phyloP scores from a whole-genome alignment of 2,113 vertebrate genomes.

The Psilopsiagon aymara region DNA sequence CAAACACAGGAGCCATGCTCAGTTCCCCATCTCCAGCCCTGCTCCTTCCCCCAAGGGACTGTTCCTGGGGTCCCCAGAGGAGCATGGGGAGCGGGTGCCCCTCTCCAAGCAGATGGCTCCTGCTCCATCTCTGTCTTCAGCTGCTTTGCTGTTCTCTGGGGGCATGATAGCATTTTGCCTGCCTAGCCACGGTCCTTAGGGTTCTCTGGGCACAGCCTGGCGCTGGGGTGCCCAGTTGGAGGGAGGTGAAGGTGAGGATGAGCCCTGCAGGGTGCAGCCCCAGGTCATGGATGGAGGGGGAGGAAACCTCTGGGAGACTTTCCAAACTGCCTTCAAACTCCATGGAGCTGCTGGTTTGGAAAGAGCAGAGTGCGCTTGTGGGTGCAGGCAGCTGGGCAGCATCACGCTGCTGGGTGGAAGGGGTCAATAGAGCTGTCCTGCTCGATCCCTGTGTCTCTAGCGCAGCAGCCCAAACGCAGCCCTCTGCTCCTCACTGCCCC shows the following conservation, averaged over 20 bases:
- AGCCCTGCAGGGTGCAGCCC: neutral
- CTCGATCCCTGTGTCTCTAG: neutral
- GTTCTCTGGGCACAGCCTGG: neutral
- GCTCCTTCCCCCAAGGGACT: neutral
- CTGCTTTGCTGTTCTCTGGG: neutral
- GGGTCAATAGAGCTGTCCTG: neutral
- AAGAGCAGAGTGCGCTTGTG: neutral
- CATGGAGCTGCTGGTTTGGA: neutral
- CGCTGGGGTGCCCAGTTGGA: accelerated
- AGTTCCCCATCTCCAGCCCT: neutral
- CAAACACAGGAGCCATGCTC: neutral
- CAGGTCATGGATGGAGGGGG: accelerated
- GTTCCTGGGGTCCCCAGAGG: neutral
- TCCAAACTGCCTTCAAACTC: neutral
- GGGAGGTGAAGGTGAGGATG: neutral
- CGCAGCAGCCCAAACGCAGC: neutral
- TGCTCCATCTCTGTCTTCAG: neutral
- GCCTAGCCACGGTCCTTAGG: neutral
- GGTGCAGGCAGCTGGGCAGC: neutral
- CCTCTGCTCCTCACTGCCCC: neutral
- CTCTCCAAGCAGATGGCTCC: conserved; percentile 9
- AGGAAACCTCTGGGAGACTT: neutral
- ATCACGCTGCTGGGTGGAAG: accelerated
- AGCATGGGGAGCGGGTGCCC: neutral
- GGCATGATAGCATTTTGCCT: neutral